Evolutionary conservation across 2,888 invertebrate genomes (phyloP).

Genomic region (Agrochola lychnidis): DNA sequence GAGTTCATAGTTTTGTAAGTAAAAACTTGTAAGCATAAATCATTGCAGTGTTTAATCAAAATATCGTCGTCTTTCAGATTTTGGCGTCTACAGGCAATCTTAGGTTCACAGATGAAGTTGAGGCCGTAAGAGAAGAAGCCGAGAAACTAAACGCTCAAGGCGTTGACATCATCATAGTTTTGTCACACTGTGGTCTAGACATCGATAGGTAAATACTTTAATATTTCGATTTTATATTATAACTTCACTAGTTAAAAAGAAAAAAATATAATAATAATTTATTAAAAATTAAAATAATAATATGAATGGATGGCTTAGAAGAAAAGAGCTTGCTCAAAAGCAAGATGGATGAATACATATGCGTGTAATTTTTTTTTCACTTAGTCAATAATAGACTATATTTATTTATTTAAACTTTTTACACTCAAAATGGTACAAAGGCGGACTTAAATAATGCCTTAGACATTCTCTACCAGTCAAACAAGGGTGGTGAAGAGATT

Average conservation of each 20-base stretch:
- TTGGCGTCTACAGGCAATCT: constrained; percentile 92
- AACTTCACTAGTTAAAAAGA: background rate
- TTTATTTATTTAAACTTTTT: too few species aligned
- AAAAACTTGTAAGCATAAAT: too few species aligned
- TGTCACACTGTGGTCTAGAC: constrained; percentile 95
- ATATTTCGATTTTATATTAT: background rate
- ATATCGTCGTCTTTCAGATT: constrained; percentile 81
- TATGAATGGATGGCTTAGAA: background rate
- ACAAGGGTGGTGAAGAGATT: too few species aligned
- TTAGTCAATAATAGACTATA: too few species aligned
- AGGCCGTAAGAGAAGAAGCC: constrained; percentile 92
- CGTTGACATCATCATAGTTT: constrained; percentile 94
- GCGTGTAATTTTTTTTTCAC: too few species aligned
- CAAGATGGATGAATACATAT: background rate
- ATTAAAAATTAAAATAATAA: too few species aligned
- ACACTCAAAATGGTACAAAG: too few species aligned
- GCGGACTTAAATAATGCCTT: too few species aligned
- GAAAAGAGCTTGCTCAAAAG: background rate
- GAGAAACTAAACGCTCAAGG: constrained; percentile 91
- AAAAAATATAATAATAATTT: too few species aligned
- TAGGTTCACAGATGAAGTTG: constrained; percentile 92
- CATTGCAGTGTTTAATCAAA: background rate
- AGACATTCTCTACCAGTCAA: too few species aligned
- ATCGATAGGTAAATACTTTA: constrained; percentile 88
- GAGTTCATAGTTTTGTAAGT: background rate